Conservation (phyloP, 2,797 vertebrate species). For the Sebastes cheni region DNA sequence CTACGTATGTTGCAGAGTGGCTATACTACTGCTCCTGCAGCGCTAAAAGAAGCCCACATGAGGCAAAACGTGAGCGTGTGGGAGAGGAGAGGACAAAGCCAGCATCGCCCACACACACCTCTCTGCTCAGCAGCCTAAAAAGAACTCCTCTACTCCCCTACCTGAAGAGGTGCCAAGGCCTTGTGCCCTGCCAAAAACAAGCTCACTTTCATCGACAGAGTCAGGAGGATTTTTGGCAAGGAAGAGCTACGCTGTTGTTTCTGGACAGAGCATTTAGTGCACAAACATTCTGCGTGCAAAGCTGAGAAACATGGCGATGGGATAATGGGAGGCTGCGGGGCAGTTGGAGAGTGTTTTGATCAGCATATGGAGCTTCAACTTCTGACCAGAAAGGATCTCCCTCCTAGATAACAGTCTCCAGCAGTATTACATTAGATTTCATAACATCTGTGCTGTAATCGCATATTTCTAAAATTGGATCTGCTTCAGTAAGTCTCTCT, state of each 20-base stretch:
- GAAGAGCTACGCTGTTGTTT: conserved; percentile 65
- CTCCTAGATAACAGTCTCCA: conserved; percentile 58
- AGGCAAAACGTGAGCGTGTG: conserved; percentile 71
- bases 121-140: conserved; percentile 63
- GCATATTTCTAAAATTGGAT: conserved; percentile 61
- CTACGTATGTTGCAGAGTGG: conserved; percentile 50
- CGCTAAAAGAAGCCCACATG: conserved; percentile 68
- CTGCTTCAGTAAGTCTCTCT: conserved; percentile 30
- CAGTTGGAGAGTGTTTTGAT: conserved; percentile 64
- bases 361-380: conserved; percentile 64
- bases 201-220: conserved; percentile 72
- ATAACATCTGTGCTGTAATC: conserved; percentile 66
- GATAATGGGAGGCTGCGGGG: conserved; percentile 64
- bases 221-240: conserved; percentile 69
- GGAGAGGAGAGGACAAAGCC: conserved; percentile 76
- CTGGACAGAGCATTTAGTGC: conserved; percentile 64
- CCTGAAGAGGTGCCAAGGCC: conserved; percentile 73
- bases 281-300: conserved; percentile 64
- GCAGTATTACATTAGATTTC: conserved; percentile 63
- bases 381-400: conserved; percentile 65
- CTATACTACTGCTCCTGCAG: conserved; percentile 50
- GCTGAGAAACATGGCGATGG: conserved; percentile 62
- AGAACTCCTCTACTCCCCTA: conserved; percentile 68
- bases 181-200: conserved; percentile 70
- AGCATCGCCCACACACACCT: conserved; percentile 65